phyloP scores from a whole-genome alignment of 1,140 invertebrate species.

The Listronotus bonariensis region DNA sequence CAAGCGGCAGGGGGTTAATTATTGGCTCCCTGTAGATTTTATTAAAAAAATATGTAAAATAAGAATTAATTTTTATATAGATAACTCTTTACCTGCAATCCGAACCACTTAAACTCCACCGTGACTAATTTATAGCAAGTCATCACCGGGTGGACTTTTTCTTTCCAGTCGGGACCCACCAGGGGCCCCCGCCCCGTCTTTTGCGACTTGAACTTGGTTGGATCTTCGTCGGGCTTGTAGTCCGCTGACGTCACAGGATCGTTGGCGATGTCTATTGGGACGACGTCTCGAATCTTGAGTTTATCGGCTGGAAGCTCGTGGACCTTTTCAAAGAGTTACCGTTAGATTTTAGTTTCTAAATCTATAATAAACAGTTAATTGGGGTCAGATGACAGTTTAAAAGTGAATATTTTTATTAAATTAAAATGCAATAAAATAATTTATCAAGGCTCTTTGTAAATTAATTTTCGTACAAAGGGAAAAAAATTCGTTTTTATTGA shows the following conservation, averaged over 20 bases:
- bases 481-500: too few relatives aligned
- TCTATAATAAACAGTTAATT: too few relatives aligned
- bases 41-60: too few relatives aligned
- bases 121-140: slow-evolving; percentile 98
- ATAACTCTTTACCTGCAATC: slow-evolving; percentile 80
- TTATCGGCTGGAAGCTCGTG: slow-evolving; percentile 89
- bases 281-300: slow-evolving; percentile 84
- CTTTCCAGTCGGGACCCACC: slow-evolving; percentile 78
- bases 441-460: too few relatives aligned
- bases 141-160: slow-evolving; percentile 87
- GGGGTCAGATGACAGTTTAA: too few relatives aligned
- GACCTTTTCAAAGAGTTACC: slow-evolving; percentile 63
- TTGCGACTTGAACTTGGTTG: slow-evolving; percentile 84
- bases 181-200: slow-evolving; percentile 96
- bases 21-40: too few relatives aligned
- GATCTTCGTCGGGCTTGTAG: slow-evolving; percentile 90
- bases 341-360: not conserved
- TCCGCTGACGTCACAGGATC: slow-evolving; percentile 78
- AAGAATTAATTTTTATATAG: too few relatives aligned
- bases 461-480: too few relatives aligned
- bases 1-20: too few relatives aligned
- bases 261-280: slow-evolving; percentile 95
- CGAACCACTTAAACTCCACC: slow-evolving; percentile 99
- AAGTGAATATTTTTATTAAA: too few relatives aligned
- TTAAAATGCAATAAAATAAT: too few relatives aligned